phyloP scores from a whole-genome alignment of 92 coral and sea anemone species.

The Porites lobata region DNA sequence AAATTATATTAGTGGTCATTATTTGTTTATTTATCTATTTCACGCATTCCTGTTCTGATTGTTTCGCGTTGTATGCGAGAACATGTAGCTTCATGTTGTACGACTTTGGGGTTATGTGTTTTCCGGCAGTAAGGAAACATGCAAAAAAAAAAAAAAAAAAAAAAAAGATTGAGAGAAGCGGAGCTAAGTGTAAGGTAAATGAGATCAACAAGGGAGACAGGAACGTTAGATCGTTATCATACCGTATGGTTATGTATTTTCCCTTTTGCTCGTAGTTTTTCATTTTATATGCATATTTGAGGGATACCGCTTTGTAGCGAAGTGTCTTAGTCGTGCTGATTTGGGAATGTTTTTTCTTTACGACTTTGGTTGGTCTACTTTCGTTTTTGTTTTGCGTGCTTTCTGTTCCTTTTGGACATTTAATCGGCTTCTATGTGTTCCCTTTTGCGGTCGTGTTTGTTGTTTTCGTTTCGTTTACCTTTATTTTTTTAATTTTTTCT shows the following conservation, averaged over 20 bases:
- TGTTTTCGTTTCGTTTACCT: background rate
- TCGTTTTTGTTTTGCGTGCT: background rate
- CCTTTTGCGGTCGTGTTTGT: background rate
- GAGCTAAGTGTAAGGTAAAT: background rate
- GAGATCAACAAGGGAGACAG: background rate
- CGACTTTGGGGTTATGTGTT: too few species aligned
- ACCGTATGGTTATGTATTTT: background rate
- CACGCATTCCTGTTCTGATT: background rate
- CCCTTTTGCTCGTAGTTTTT: background rate
- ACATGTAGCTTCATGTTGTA: background rate
- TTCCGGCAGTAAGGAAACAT: background rate
- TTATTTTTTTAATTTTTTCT: background rate
- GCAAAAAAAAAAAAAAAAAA: background rate
- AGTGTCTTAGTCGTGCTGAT: conserved; percentile 1
- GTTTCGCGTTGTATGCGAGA: conserved; percentile 7
- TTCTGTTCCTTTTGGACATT: background rate
- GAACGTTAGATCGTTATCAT: background rate
- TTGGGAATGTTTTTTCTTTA: background rate
- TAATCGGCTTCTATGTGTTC: background rate
- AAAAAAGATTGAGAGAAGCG: background rate
- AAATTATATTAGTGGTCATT: background rate
- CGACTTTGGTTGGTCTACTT: too few species aligned
- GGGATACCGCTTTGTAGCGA: conserved; percentile 9
- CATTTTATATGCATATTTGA: background rate
- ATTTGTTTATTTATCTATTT: background rate